A percentile compares a stretch with the other conserved stretches of the same genome.
These are phyloP conservation scores for Matsumurasca onukii DNA, from an alignment of 1,140 invertebrate genomes.

Conservation along the genomic window DNA sequence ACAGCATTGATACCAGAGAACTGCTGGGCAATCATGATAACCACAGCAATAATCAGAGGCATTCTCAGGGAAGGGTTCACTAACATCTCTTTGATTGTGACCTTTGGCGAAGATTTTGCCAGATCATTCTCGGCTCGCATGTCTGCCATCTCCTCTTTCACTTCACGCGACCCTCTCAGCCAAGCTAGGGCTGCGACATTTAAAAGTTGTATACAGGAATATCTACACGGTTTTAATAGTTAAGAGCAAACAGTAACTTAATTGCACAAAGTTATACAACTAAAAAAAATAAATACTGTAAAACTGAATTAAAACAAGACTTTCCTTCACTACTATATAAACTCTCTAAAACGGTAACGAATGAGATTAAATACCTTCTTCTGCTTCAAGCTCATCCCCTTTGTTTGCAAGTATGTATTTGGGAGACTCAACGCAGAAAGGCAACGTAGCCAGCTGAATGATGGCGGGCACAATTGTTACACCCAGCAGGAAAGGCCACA, in stretches of 20 bases:
- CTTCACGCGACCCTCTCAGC: constrained; percentile 73
- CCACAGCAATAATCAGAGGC: constrained; percentile 77
- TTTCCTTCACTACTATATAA: no score
- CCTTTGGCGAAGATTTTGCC: constrained; percentile 67
- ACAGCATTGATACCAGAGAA: constrained; percentile 89
- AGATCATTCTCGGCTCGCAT: constrained; percentile 80
- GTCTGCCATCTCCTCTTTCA: constrained; percentile 84
- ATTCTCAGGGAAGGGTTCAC: constrained; percentile 69
- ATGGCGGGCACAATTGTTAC: constrained; percentile 77
- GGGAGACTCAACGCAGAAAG: constrained; percentile 88
- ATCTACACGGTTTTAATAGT: no score
- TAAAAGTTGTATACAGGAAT: no score
- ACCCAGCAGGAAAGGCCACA: constrained; percentile 69
- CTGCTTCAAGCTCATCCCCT: no score
- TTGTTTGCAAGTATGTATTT: constrained; percentile 77
- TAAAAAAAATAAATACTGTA: no score
- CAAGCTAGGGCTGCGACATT: constrained; percentile 65
- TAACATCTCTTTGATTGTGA: constrained; percentile 70
- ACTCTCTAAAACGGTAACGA: no score
- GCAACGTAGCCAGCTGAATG: constrained; percentile 71
- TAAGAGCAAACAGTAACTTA: no score
- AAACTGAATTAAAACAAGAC: no score
- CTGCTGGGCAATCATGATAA: constrained; percentile 88
- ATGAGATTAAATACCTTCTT: no score
- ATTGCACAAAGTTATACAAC: no score